Evolutionary conservation across 37 sponge, comb jelly and placozoan genomes (phyloP), one percentile per base, ranked within the genome.

Genomic region (Aplysina aerophoba): DNA sequence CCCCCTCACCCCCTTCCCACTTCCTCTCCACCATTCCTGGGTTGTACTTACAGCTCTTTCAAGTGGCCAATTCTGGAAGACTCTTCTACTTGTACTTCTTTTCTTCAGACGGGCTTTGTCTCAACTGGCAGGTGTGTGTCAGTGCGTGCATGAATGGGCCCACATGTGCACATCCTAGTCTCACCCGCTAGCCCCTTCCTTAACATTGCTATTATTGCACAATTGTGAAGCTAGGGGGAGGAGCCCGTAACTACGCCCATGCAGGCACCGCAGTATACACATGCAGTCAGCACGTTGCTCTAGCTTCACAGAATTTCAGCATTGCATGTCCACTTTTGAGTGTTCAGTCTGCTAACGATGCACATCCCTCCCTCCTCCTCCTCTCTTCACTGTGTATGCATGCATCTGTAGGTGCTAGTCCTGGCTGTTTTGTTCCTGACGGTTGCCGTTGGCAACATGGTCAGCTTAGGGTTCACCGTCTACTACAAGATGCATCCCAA

Each of bases 391-490:
- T 44, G 50, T 11, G 12, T 62, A 27, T 4, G 11, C 5, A 27
- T 14, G 16, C 37, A 20, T 41, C 0, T 11, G 15, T 25, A 75
- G 78, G 78, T 75, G 54, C 78, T 25, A 2, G 24, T 36, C 1
- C 25, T 75, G 25, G 44, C 78, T 4, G 78, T 75, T 24, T 25
- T 75, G 78, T 75, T 75, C 50, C 25, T 50, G 25, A 75, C 37
- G 12, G 78, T 75, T 75, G 78, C 78, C 53, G 25, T 75, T 44
- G 78, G 78, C 44, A 75, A 75, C 78, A 50, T 24, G n/a, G 1
- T 53, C 54, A 75, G 54, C 25, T 44, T 75, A 15, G 24, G 37
- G 12, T 12, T 1, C 20, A 36, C 37, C 4, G 53, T 75, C 22
- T 41, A 75, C 24, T 24, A 16, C 53, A 75, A 75, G 78, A 17